Base-by-base conservation (phyloP, 1,140 invertebrate genomes). In the Pogonognathellus flavescens region DNA sequence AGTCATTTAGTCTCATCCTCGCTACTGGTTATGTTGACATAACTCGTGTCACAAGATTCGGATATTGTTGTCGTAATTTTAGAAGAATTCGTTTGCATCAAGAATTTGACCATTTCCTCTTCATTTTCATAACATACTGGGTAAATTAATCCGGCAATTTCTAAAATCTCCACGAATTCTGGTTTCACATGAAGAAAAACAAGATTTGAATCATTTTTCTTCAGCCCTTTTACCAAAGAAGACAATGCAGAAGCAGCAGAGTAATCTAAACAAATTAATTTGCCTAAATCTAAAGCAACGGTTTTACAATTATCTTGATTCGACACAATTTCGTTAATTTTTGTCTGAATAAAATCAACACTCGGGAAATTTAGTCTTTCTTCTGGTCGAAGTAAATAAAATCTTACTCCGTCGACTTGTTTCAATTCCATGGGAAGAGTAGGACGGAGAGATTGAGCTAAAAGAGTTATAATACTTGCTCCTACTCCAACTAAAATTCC, bases 401-500 rank as follows among this genome's bases (percentile, higher is more conserved):
- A 85, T 9, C 60, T 6, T 7, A 60, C 25, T 5, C 18, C 25
- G 13, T 49, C 81, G 7, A 25, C 3, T 8, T 50, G 10, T 16
- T 81, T 53, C 13, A 55, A n/a, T 31, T 53, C 55, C 11, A 81
- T 31, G 9, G 50, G 80, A 13, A 89, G 13, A 41, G 52, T 57
- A 20, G 88, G 88, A 49, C 82, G 62, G 9, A 89, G 22, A 10
- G 84, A 57, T 60, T 85, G 84, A 31, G 86, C 96, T 0, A 99
- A 91, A 1, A 99, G 90, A 85, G 97, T 94, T 8, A 96, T 90
- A 1, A 98, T 92, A 90, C 97, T 97, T 5, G 96, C 92, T 0
- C 93, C 93, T 6, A 97, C 95, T 9, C 97, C 97, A 82, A 96
- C 92, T 1, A 98, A 90, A 84, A 99, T 96, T 13, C 97, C 97